phyloP scores from a whole-genome alignment of 2,797 vertebrate genomes.

The Glyptemys insculpta region DNA sequence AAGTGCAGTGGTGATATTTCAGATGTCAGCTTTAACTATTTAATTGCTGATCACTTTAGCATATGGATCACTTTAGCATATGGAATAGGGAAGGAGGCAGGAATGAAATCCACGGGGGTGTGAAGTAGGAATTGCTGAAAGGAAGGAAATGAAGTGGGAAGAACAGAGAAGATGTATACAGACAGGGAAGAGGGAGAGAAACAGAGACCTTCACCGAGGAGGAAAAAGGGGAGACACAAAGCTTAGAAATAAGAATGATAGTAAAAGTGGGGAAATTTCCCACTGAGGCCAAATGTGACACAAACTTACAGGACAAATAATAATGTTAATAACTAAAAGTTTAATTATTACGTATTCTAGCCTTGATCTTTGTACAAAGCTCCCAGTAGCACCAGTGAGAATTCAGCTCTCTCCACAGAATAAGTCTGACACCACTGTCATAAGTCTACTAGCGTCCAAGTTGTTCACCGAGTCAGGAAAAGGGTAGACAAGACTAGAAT shows the following conservation, averaged over 20 bases:
- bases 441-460: neutral
- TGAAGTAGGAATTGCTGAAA: neutral
- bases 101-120: neutral
- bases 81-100: neutral
- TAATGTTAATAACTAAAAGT: neutral
- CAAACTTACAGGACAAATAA: neutral
- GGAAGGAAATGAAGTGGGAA: neutral
- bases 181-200: neutral
- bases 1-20: neutral
- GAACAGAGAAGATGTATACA: neutral
- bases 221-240: neutral
- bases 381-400: neutral
- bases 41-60: conserved; percentile 19
- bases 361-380: neutral
- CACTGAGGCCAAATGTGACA: neutral
- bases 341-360: neutral
- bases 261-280: neutral
- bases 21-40: neutral
- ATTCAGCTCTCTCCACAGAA: neutral
- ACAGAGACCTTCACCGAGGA: neutral
- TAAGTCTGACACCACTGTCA: neutral
- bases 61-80: neutral
- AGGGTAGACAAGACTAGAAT: neutral
- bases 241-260: neutral
- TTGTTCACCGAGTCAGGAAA: neutral